Percentiles rank a stretch among this genome's conserved stretches.
These are phyloP conservation scores for Drosophila flavopinicola DNA, from an alignment of 2,888 invertebrate genomes.

Conservation along the genomic window DNA sequence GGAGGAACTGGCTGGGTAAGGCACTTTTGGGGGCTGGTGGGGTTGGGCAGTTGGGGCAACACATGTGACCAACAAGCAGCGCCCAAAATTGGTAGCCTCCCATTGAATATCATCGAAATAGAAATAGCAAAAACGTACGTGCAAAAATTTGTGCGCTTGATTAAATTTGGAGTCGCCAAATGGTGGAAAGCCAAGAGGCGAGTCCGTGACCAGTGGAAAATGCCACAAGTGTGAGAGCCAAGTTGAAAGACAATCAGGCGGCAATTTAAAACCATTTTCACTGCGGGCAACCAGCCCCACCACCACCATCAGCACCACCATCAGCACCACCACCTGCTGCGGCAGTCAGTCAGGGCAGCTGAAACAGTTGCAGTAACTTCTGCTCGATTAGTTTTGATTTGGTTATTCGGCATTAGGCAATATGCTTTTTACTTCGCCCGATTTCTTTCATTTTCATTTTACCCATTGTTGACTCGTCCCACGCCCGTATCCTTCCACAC, in stretches of 20 bases:
- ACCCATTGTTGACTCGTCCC: slow-evolving; percentile 27
- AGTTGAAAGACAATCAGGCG: slow-evolving; percentile 76
- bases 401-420: slow-evolving; percentile 75
- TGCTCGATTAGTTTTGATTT: slow-evolving; percentile 80
- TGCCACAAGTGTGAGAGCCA: slow-evolving; percentile 72
- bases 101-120: slow-evolving; percentile 72
- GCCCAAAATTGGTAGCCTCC: slow-evolving; percentile 42
- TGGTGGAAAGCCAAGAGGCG: slow-evolving; percentile 30
- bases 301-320: not conserved
- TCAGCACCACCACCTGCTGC: slow-evolving; percentile 48
- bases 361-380: slow-evolving; percentile 69
- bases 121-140: slow-evolving; percentile 71
- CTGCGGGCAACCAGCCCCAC: slow-evolving; percentile 48
- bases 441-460: slow-evolving; percentile 29
- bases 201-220: slow-evolving; percentile 47
- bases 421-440: slow-evolving; percentile 46
- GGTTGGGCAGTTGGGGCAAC: slow-evolving; percentile 15
- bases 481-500: not conserved
- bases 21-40: not conserved
- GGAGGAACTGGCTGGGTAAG: not conserved
- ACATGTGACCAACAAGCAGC: slow-evolving; percentile 65
- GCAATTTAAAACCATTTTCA: slow-evolving; percentile 79
- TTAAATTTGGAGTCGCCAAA: slow-evolving; percentile 69
- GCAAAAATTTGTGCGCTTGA: slow-evolving; percentile 79
- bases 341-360: slow-evolving; percentile 18